These are phyloP conservation scores for Rapana venosa DNA, from an alignment of 2,888 invertebrate genomes.

Conservation along the genomic window DNA sequence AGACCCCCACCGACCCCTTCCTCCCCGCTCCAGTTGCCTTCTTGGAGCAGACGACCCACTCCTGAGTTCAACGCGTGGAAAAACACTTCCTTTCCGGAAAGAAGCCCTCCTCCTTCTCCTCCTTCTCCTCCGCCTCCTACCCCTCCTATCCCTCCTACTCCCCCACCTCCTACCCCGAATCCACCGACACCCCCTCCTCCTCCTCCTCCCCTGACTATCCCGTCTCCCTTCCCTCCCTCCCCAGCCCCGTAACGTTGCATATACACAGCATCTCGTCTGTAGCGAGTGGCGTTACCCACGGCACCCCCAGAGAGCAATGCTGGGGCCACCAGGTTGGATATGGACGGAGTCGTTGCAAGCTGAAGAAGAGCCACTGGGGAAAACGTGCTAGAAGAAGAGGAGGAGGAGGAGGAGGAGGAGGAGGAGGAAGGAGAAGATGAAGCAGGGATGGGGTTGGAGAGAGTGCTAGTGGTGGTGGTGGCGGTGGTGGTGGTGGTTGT, in stretches of 20 bases:
- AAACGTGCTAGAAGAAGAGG: neutral
- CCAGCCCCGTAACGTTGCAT: slow-evolving; percentile 7
- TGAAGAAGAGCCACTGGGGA: neutral
- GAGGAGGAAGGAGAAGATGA: neutral
- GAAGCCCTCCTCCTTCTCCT: neutral
- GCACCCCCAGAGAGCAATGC: neutral
- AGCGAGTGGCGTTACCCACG: neutral
- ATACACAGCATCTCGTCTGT: slow-evolving; percentile 4
- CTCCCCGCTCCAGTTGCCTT: neutral
- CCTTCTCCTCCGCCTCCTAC: neutral
- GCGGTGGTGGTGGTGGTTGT: neutral
- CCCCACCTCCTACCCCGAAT: neutral
- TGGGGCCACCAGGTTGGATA: slow-evolving; percentile 28
- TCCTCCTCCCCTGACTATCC: neutral
- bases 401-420: neutral
- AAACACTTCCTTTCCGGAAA: neutral
- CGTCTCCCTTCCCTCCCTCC: neutral
- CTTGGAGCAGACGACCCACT: neutral
- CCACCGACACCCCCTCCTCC: neutral
- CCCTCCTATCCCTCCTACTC: neutral
- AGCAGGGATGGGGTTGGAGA: neutral
- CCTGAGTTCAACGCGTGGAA: neutral
- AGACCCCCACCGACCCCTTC: too few relatives aligned
- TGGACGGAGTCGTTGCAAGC: slow-evolving; percentile 34
- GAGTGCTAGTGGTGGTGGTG: neutral